Base-by-base conservation (phyloP, 2,797 vertebrate species). In the Chromobotia macracanthus region DNA sequence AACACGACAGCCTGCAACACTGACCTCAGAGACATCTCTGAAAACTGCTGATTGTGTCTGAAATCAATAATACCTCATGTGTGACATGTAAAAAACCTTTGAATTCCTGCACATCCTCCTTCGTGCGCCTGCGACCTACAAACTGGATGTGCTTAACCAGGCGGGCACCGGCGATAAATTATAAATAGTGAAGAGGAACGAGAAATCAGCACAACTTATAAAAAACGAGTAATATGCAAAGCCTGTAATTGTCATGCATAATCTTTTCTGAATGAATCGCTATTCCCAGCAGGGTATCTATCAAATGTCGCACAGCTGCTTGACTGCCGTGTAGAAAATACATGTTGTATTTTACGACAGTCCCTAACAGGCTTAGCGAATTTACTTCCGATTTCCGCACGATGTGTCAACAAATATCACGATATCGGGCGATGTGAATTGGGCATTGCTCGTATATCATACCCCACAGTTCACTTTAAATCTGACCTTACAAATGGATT, bases 401-500 rank as follows among this genome's bases (percentile, higher is more conserved):
- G 82, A 75, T 79, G 84, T 73, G 80, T 55, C 12, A 63, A 77
- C 61, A 46, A 75, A 44, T 44, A 44, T 51, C 67, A 72, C 56
- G 15, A 28, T 38, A 12, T 31, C 66, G 25, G 63, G 60, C 10
- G 31, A 75, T 13, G 72, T 55, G 72, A 81, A 25, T 28, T 31
- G 69, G 28, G 35, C 21, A 35, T 38, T 18, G 53, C 41, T 51
- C n/a, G 48, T 35, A 15, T 9, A 31, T 11, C n/a, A 31, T 71
- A 66, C 48, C 16, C 8, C 13, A 44, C 23, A 50, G 7, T 18
- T 3, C 3, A 13, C 0, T 5, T 16, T 9, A 38, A 21, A 25
- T 18, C 48, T 23, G 10, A 61, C 5, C 7, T 5, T 16, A 8
- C 60, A 77, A 82, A 95, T 95, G 94, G 93, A 95, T 80, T 90